Percentiles rank a stretch among this genome's conserved stretches.
These are phyloP conservation scores for Sebastes minor DNA, from an alignment of 2,797 vertebrate genomes.

Conservation along the genomic window DNA sequence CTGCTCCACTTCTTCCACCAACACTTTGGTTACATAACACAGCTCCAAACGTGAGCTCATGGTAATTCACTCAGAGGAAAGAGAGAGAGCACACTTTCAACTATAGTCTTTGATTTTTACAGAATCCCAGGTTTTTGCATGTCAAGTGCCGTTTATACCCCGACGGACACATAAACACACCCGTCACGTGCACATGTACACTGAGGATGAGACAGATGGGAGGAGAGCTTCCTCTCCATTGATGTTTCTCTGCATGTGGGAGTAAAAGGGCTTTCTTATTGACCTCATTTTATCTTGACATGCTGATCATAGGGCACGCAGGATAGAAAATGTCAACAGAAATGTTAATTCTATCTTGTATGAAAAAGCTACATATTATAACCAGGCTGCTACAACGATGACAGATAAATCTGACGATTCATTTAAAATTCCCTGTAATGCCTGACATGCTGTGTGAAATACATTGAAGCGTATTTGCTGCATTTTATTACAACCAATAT, in stretches of 20 bases:
- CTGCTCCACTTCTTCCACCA: constrained; percentile 50
- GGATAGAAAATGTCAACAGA: neutral
- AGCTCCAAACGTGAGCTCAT: constrained; percentile 49
- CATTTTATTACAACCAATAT: constrained; percentile 28
- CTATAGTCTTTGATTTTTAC: constrained; percentile 28
- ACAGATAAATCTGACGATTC: neutral
- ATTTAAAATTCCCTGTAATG: constrained; percentile 3
- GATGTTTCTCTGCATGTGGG: constrained; percentile 36
- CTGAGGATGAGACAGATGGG: constrained; percentile 47
- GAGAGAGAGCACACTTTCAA: constrained; percentile 22
- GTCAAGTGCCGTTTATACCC: constrained; percentile 30
- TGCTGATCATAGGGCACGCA: neutral
- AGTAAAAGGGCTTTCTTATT: constrained; percentile 16
- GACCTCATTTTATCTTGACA: neutral
- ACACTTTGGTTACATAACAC: constrained; percentile 49
- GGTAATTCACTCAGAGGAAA: constrained; percentile 36
- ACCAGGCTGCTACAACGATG: neutral
- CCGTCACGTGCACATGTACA: constrained; percentile 51
- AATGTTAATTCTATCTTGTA: neutral
- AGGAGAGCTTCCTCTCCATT: constrained; percentile 45
- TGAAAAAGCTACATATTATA: neutral
- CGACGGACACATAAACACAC: constrained; percentile 26
- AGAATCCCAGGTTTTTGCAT: constrained; percentile 39
- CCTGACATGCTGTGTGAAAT: neutral
- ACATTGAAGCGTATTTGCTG: neutral